Base-by-base conservation (phyloP, 2,888 invertebrate species). In the Dicyrtoma fusca region DNA sequence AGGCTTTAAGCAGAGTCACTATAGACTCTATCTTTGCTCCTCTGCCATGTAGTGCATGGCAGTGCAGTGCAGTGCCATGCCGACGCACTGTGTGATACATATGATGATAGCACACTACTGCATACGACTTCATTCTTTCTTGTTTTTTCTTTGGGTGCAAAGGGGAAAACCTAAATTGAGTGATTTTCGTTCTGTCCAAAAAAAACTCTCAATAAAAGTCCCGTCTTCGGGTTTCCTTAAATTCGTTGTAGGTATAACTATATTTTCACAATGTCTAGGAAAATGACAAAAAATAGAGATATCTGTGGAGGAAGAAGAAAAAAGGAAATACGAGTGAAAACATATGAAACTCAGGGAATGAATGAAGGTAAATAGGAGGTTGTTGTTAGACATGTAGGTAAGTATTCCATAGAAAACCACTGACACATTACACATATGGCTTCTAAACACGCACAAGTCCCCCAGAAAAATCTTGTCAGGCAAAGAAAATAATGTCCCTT, bases 401-500 rank as follows among this genome's bases (percentile, higher is more conserved):
- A 34, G 34, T 34, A 34, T 34, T 3, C 34, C 34, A 34, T 34
- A 34, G 34, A 34, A 34, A 55, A 23, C 23, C 55, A 55, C 55
- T 55, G 23, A 23, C 55, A 55, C 55, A 21, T 55, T 55, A 23
- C 59, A 23, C 34, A 34, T 26, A 66, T 51, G 26, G 26, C n/a
- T 53, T 49, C 65, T 34, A 65, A 51, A 53, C 53, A 65, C 65
- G 53, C 65, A 53, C 34, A 53, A 53, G 34, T 23, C 11, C 57
- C 51, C 26, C n/a, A 17, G 51, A 65, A 64, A 71, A 71, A 73
- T 71, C 73, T 73, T 73, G 73, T 73, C 66, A 73, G 66, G 72
- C 61, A 70, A 69, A 74, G 65, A 70, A 75, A 72, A 75, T 75
- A 75, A 75, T 75, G 75, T 75, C 72, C 72, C 73, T 74, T 74